Percentiles rank a stretch among this genome's conserved stretches.
Evolutionary conservation across 2,888 invertebrate species (phyloP).

Genomic region (Hofmannophila pseudospretella): DNA sequence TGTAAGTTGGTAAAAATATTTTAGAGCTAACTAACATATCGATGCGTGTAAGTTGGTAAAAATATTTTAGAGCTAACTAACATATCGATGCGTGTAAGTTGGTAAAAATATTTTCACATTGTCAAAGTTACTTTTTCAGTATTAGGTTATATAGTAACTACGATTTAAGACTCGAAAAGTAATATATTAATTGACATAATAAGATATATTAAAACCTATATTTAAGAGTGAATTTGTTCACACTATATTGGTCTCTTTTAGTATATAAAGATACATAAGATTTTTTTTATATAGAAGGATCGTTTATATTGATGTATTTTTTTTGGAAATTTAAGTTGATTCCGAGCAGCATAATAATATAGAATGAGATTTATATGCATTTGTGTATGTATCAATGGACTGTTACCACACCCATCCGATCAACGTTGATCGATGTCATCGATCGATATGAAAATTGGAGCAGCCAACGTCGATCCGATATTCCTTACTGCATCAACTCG

Average conservation of each 20-base stretch:
- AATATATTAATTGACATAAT: conserved; percentile 43
- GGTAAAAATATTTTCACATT: conserved; percentile 13
- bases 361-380: too few relatives aligned
- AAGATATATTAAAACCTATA: conserved; percentile 30
- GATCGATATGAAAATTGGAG: too few relatives aligned
- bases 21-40: conserved; percentile 43
- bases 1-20: conserved; percentile 51
- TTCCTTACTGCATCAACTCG: too few relatives aligned
- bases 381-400: too few relatives aligned
- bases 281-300: neutral
- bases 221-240: conserved; percentile 19
- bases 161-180: conserved; percentile 64
- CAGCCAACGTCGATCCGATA: too few relatives aligned
- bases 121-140: conserved; percentile 66
- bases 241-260: conserved; percentile 44
- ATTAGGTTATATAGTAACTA: conserved; percentile 56
- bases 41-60: conserved; percentile 48
- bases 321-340: too few relatives aligned
- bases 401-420: too few relatives aligned
- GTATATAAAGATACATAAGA: too few relatives aligned
- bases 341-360: too few relatives aligned
- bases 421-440: too few relatives aligned
- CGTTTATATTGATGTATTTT: too few relatives aligned
- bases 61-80: conserved; percentile 23
- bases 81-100: conserved; percentile 20